These are phyloP conservation scores for Lasiurus cinereus DNA, from an alignment of 2,113 vertebrate species.

Conservation along the genomic window DNA sequence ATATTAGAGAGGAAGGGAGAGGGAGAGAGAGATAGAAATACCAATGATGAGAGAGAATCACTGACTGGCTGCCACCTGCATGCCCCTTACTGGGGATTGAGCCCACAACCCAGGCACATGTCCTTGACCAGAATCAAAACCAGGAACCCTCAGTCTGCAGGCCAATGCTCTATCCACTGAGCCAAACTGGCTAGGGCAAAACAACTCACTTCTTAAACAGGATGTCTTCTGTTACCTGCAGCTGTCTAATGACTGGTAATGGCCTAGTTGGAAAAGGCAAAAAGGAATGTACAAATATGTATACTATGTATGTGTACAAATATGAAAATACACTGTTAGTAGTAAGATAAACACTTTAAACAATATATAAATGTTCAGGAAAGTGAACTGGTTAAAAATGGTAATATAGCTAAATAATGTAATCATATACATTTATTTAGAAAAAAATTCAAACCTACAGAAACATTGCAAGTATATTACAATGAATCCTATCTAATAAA, in stretches of 20 bases:
- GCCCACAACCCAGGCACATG: too few species aligned
- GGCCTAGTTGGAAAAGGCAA: neutral
- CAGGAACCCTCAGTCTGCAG: too few species aligned
- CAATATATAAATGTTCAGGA: neutral
- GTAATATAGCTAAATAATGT: neutral
- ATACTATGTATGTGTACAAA: neutral
- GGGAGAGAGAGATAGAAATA: too few species aligned
- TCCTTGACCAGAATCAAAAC: too few species aligned
- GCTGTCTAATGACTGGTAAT: neutral
- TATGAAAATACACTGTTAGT: neutral
- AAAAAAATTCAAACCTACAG: constrained; percentile 17
- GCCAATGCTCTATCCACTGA: too few species aligned
- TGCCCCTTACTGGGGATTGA: too few species aligned
- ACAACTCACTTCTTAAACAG: neutral
- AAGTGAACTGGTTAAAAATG: neutral
- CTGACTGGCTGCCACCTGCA: too few species aligned
- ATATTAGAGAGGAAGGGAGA: too few species aligned
- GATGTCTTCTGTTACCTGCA: neutral
- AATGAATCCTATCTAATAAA: neutral
- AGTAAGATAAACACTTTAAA: neutral
- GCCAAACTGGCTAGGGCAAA: too few species aligned
- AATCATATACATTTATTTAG: neutral
- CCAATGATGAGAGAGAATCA: too few species aligned
- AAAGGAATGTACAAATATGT: neutral
- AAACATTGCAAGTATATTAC: neutral